A percentile compares a stretch with the other conserved stretches of the same genome.
Evolutionary conservation across 1,140 invertebrate species (phyloP).

Genomic region (Acromyrmex heyeri): DNA sequence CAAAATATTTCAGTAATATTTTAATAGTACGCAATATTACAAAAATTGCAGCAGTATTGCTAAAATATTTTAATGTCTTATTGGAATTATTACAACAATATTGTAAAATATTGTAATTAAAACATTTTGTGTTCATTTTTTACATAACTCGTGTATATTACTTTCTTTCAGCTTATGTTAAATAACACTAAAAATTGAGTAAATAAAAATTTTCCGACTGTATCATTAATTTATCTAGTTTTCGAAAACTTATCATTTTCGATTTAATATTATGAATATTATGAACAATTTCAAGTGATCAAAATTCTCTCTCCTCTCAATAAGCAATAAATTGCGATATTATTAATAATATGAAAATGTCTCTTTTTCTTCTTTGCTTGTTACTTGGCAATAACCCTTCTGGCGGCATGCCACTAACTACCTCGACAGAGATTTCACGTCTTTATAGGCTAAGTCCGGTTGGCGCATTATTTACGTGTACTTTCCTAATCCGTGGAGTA

Average conservation of each 20-base stretch:
- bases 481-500: conserved; percentile 7
- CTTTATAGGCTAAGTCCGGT: conserved; percentile 36
- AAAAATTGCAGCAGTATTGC: no score
- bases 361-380: conserved; percentile 22
- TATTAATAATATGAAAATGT: conserved; percentile 45
- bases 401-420: conserved; percentile 56
- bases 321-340: conserved; percentile 36
- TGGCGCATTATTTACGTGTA: conserved; percentile 34
- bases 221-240: neutral
- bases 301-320: neutral
- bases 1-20: no score
- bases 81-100: no score
- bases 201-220: no score
- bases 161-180: no score
- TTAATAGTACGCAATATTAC: no score
- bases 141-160: no score
- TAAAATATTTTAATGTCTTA: no score
- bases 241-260: neutral
- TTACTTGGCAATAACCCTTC: conserved; percentile 55
- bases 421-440: conserved; percentile 48
- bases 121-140: no score
- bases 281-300: neutral
- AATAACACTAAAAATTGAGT: no score
- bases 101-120: no score
- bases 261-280: neutral